Percentiles rank a stretch among this genome's conserved stretches.
These are phyloP conservation scores for Ormyrus pomaceus DNA, from an alignment of 2,888 invertebrate genomes.

Conservation along the genomic window DNA sequence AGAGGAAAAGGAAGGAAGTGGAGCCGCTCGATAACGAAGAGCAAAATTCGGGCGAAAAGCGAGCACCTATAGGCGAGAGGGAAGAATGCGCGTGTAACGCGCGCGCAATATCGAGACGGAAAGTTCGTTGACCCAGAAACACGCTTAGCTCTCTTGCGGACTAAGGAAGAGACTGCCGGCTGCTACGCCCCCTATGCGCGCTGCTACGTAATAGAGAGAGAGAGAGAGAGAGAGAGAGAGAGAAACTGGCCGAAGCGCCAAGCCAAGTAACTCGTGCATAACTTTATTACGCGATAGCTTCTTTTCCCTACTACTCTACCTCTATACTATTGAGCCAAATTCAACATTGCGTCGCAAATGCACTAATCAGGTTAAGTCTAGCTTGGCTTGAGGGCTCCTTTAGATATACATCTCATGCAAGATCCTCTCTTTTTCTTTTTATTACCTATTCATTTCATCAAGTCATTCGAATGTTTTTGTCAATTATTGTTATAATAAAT, in stretches of 20 bases:
- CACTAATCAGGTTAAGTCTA: no score
- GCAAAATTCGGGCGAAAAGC: conserved; percentile 12
- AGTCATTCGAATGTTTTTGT: no score
- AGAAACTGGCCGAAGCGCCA: not conserved
- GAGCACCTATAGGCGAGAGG: not conserved
- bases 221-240: conserved; percentile 10
- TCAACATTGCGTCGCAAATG: no score
- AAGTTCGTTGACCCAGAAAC: conserved; percentile 58
- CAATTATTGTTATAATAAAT: no score
- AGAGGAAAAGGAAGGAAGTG: not conserved
- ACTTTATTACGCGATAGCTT: conserved; percentile 46
- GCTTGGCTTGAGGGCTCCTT: no score
- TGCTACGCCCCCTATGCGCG: not conserved
- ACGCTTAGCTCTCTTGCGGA: conserved; percentile 39
- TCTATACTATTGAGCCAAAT: no score
- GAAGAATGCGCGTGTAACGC: conserved; percentile 4
- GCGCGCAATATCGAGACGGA: conserved; percentile 51
- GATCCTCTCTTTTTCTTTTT: no score
- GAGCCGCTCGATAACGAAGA: not conserved
- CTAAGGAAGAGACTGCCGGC: conserved; percentile 5
- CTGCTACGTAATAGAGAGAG: conserved; percentile 41
- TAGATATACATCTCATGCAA: no score
- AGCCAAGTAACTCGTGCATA: conserved; percentile 35
- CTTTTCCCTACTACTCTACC: no score
- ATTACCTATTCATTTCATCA: no score